phyloP scores from a whole-genome alignment of 2,888 invertebrate genomes.

The Tinea pellionella region DNA sequence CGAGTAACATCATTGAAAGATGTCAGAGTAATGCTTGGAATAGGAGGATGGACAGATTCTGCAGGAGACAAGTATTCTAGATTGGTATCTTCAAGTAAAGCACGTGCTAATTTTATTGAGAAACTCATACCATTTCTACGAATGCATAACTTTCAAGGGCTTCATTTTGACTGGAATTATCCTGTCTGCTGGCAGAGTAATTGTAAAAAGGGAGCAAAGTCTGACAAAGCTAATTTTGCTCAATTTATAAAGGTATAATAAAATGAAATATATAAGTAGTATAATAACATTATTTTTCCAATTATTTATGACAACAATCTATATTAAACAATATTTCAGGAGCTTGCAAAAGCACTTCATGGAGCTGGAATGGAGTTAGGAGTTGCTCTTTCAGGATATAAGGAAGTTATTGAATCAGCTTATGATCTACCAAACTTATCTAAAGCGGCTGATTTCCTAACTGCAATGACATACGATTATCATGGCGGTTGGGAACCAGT shows the following conservation, averaged over 20 bases:
- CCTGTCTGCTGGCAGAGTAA: slow-evolving; percentile 94
- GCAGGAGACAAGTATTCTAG: slow-evolving; percentile 88
- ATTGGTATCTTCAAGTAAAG: slow-evolving; percentile 75
- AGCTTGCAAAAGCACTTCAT: slow-evolving; percentile 74
- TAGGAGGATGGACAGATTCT: slow-evolving; percentile 98
- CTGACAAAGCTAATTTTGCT: slow-evolving; percentile 82
- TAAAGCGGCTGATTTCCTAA: slow-evolving; percentile 79
- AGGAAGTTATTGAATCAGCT: slow-evolving; percentile 87
- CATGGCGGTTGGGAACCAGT: slow-evolving; percentile 88
- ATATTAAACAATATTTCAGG: slow-evolving; percentile 39
- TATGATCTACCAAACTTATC: slow-evolving; percentile 83
- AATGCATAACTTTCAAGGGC: slow-evolving; percentile 83
- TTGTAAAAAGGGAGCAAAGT: slow-evolving; percentile 82
- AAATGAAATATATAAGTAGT: slow-evolving; percentile 16
- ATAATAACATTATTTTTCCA: background rate
- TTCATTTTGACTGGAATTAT: slow-evolving; percentile 95
- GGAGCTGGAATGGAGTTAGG: slow-evolving; percentile 79
- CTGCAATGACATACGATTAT: slow-evolving; percentile 90
- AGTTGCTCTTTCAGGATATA: slow-evolving; percentile 88
- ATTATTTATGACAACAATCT: background rate
- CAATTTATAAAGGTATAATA: slow-evolving; percentile 76
- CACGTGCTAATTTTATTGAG: slow-evolving; percentile 77
- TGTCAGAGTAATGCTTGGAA: slow-evolving; percentile 77
- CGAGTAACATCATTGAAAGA: slow-evolving; percentile 77
- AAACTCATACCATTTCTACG: slow-evolving; percentile 78